Conservation (phyloP, 2,113 vertebrate genomes). For the Gymnobelideus leadbeateri region DNA sequence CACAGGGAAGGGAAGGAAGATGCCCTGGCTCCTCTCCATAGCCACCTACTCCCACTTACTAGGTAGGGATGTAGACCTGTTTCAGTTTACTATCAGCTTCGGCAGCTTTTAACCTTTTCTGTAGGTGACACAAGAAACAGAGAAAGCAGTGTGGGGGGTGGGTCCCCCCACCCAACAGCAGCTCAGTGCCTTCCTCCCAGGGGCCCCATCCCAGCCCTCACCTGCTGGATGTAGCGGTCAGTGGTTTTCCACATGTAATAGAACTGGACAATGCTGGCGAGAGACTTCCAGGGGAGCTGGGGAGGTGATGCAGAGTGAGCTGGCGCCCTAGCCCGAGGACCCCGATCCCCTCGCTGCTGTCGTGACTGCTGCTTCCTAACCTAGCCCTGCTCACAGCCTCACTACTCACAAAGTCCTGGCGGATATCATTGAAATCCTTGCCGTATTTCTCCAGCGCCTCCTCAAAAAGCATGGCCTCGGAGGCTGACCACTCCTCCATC, state of each 20-base stretch:
- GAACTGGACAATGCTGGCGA: conserved; percentile 96
- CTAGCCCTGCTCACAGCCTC: conserved; percentile 90
- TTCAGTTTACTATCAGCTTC: conserved; percentile 96
- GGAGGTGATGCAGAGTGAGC: background rate
- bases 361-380: background rate
- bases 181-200: background rate
- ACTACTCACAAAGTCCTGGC: conserved; percentile 93
- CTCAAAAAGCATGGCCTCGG: conserved; percentile 95
- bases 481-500: conserved; percentile 98
- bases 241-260: conserved; percentile 99
- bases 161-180: background rate
- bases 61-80: conserved; percentile 96
- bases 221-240: conserved; percentile 96
- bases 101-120: conserved; percentile 96
- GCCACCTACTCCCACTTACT: conserved; percentile 86
- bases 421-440: conserved; percentile 96
- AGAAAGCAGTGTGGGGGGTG: conserved; percentile 11
- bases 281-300: conserved; percentile 95
- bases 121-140: background rate
- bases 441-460: conserved; percentile 96
- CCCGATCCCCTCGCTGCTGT: background rate
- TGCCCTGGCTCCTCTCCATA: background rate
- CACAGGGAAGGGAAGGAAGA: background rate
- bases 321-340: background rate
- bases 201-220: conserved; percentile 59